Percentiles rank a stretch among this genome's conserved stretches.
These are phyloP conservation scores for Schmidtea mediterranea DNA, from an alignment of 1,140 invertebrate genomes.

Conservation along the genomic window DNA sequence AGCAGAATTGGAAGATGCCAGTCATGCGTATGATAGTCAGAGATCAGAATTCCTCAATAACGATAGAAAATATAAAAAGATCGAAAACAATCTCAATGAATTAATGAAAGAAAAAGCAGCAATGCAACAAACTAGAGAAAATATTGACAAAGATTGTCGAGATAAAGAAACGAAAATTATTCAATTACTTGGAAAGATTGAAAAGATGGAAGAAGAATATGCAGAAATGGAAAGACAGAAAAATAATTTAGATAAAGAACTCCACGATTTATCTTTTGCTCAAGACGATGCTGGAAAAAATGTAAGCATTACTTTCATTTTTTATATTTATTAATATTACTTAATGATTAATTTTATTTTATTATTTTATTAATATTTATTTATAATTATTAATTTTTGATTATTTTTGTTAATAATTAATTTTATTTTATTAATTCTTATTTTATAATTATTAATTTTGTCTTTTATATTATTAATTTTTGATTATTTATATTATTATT, in stretches of 20 bases:
- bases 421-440: too few relatives aligned
- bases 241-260: neutral
- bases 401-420: too few relatives aligned
- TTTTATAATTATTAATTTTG: too few relatives aligned
- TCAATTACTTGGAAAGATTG: neutral
- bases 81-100: conserved; percentile 1
- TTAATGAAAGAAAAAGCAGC: neutral
- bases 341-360: too few relatives aligned
- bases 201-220: neutral
- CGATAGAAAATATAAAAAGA: conserved; percentile 2
- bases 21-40: neutral
- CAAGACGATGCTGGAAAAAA: conserved; percentile 4
- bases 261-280: neutral
- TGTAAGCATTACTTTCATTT: neutral
- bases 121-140: neutral
- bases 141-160: neutral
- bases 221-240: neutral
- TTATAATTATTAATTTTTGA: too few relatives aligned
- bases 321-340: too few relatives aligned
- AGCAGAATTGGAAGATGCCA: conserved; percentile 1
- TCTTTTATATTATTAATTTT: too few relatives aligned
- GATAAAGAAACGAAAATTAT: conserved; percentile 2
- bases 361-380: too few relatives aligned
- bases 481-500: too few relatives aligned
- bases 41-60: neutral